Conservation (phyloP, 2,888 invertebrate species). For the Pollenia labialis region DNA sequence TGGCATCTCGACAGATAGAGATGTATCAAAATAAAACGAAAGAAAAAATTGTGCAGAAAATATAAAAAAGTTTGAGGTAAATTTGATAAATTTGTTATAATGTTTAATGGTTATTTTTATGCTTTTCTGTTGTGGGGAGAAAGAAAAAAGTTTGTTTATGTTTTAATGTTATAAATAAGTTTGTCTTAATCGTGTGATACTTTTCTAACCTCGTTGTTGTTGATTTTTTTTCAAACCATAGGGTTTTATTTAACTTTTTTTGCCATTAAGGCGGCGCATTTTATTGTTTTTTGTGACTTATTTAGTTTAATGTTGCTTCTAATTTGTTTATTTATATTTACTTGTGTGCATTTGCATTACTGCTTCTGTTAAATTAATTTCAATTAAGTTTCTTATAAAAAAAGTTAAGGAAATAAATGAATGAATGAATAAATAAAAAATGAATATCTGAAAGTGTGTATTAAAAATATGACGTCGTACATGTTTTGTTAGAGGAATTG, state of each 20-base stretch:
- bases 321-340: not conserved
- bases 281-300: slow-evolving; percentile 16
- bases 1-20: slow-evolving; percentile 29
- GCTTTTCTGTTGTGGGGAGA: not conserved
- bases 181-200: slow-evolving; percentile 45
- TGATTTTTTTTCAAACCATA: not conserved
- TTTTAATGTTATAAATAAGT: slow-evolving; percentile 51
- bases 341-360: too few species aligned
- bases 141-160: slow-evolving; percentile 28
- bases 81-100: slow-evolving; percentile 62
- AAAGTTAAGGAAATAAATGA: not conserved
- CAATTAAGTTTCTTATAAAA: too few species aligned
- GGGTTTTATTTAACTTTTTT: not conserved
- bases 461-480: not conserved
- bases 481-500: slow-evolving; percentile 32
- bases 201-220: slow-evolving; percentile 27
- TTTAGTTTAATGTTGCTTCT: not conserved
- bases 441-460: not conserved
- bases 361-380: too few species aligned
- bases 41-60: not conserved
- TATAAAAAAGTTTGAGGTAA: slow-evolving; percentile 50
- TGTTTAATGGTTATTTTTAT: slow-evolving; percentile 49
- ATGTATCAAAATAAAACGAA: slow-evolving; percentile 6
- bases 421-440: not conserved
- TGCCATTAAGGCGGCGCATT: not conserved